Conservation (phyloP, 2,113 vertebrate species). For the Oriolus oriolus region DNA sequence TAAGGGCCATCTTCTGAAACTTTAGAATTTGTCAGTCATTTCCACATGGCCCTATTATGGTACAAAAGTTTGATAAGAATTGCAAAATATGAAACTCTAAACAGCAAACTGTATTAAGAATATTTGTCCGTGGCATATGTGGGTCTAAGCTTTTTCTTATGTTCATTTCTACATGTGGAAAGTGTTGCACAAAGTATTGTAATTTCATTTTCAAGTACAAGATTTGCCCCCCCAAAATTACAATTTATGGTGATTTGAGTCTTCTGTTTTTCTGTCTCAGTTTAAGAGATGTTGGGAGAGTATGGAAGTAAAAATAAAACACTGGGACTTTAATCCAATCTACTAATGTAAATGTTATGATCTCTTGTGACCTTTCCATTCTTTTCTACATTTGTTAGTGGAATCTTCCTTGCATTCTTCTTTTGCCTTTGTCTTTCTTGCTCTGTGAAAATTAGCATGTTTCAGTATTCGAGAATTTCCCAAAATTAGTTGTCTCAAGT, state of each 20-base stretch:
- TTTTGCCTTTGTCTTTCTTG: background rate
- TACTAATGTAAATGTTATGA: background rate
- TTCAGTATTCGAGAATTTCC: background rate
- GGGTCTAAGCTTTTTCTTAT: background rate
- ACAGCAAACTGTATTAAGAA: background rate
- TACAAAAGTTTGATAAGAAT: background rate
- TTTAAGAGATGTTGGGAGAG: background rate
- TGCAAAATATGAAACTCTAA: background rate
- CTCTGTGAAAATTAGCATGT: background rate
- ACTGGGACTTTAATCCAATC: background rate
- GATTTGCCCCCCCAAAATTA: background rate
- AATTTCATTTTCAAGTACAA: background rate
- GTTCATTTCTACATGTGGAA: background rate
- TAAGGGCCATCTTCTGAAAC: background rate
- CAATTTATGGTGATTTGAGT: background rate
- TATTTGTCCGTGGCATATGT: background rate
- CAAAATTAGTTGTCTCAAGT: background rate
- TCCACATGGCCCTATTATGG: background rate
- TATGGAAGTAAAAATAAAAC: background rate
- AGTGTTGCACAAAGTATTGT: background rate
- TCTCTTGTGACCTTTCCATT: background rate
- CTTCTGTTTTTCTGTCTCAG: background rate
- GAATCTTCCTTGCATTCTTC: background rate
- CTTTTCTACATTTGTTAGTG: background rate
- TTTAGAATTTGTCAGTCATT: background rate